phyloP scores from a whole-genome alignment of 2,113 vertebrate genomes.

The Alouatta palliata region DNA sequence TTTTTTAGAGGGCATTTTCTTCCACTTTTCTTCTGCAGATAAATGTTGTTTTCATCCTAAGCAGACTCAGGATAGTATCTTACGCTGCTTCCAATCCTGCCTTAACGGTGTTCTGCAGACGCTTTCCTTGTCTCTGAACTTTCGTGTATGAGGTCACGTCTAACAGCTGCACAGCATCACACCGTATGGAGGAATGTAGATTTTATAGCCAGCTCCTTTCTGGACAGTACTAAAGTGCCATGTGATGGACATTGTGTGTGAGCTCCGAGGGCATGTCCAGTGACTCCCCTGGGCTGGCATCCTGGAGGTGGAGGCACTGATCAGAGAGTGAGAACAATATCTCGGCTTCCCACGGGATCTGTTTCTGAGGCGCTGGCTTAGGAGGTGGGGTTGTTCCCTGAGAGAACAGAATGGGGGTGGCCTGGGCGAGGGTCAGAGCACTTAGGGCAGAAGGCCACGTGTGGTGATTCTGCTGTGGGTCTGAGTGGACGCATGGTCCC shows the following conservation, averaged over 20 bases:
- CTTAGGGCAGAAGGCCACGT: neutral
- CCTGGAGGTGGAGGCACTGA: neutral
- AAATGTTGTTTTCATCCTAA: neutral
- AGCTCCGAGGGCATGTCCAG: neutral
- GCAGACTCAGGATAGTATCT: neutral
- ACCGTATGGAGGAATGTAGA: rapidly evolving
- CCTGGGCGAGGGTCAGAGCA: neutral
- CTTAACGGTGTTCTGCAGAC: neutral
- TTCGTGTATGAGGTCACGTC: rapidly evolving
- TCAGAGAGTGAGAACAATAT: rapidly evolving
- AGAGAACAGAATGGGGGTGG: neutral
- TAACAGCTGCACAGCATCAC: rapidly evolving
- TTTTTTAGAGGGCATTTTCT: neutral
- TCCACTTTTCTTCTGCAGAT: neutral
- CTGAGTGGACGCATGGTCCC: rapidly evolving
- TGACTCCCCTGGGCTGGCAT: neutral
- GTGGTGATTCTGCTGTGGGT: rapidly evolving
- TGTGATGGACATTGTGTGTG: rapidly evolving
- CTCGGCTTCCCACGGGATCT: neutral
- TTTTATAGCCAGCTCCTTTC: neutral
- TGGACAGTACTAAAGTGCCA: rapidly evolving
- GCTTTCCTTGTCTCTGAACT: neutral
- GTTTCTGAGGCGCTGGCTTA: neutral
- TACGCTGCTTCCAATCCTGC: neutral
- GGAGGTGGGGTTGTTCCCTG: neutral